A percentile compares a stretch with the other conserved stretches of the same genome.
phyloP scores from a whole-genome alignment of 2,797 vertebrate species.

The Muscicapa striata region DNA sequence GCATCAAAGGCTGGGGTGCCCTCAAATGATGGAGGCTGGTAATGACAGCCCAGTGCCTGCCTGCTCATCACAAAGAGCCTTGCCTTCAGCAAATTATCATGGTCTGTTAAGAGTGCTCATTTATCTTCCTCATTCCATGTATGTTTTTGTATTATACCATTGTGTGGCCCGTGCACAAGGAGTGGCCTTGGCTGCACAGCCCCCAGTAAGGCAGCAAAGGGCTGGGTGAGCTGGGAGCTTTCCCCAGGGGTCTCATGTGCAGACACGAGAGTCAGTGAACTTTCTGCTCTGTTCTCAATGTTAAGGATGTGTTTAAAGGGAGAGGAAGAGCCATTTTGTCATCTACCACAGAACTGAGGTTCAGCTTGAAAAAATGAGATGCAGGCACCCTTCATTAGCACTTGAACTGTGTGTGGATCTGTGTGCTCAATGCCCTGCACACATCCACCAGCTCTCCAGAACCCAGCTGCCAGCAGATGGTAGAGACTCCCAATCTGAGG shows the following conservation, averaged over 20 bases:
- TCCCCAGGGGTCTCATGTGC: background rate
- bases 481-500: background rate
- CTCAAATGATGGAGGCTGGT: slow-evolving; percentile 70
- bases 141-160: background rate
- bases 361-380: background rate
- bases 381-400: background rate
- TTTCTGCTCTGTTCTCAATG: background rate
- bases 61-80: slow-evolving; percentile 18
- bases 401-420: rapidly evolving
- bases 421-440: background rate
- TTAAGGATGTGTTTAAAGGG: background rate
- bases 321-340: background rate
- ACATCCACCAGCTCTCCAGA: background rate
- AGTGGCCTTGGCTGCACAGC: background rate
- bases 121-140: background rate
- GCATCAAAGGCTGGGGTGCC: slow-evolving; percentile 69
- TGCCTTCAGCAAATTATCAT: slow-evolving; percentile 6
- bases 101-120: background rate
- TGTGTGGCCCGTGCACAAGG: background rate
- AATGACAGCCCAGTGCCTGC: slow-evolving; percentile 39
- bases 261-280: background rate
- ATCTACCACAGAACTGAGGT: background rate
- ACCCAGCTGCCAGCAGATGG: background rate
- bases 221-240: background rate
- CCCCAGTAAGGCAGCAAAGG: background rate